phyloP scores from a whole-genome alignment of 2,113 vertebrate species.

The Brachyhypopomus occidentalis region DNA sequence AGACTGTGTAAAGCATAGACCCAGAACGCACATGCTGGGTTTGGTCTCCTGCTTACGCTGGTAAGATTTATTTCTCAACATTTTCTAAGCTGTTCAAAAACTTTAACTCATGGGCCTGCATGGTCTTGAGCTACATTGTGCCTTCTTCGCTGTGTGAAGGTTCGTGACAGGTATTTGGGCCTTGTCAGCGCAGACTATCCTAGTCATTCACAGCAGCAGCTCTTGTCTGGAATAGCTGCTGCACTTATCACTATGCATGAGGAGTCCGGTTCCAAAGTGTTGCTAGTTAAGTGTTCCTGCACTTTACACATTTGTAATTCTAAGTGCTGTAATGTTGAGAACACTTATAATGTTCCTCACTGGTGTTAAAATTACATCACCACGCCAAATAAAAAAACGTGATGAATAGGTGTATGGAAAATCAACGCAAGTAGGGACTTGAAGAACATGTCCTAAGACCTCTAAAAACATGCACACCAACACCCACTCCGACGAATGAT shows the following conservation, averaged over 20 bases:
- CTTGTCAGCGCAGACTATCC: too few species aligned
- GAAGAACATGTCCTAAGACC: neutral
- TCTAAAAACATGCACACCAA: conserved; percentile 6
- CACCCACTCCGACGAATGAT: conserved; percentile 23
- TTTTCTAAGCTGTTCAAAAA: too few species aligned
- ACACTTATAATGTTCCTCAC: neutral
- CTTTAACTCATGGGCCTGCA: too few species aligned
- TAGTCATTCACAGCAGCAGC: too few species aligned
- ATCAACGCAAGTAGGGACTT: neutral
- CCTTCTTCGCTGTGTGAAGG: neutral
- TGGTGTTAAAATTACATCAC: neutral
- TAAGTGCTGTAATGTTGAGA: neutral
- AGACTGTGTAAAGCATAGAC: neutral
- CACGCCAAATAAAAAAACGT: neutral
- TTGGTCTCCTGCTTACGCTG: neutral
- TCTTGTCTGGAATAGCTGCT: too few species aligned
- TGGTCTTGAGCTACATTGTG: neutral
- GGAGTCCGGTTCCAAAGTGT: too few species aligned
- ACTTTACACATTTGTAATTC: too few species aligned
- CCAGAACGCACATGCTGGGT: neutral
- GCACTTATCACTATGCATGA: too few species aligned
- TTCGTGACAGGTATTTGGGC: neutral
- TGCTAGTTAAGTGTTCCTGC: too few species aligned
- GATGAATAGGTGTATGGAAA: neutral
- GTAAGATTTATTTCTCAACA: neutral